Conservation (phyloP, 2,113 vertebrate species). For the Amblyopsis rosae region DNA sequence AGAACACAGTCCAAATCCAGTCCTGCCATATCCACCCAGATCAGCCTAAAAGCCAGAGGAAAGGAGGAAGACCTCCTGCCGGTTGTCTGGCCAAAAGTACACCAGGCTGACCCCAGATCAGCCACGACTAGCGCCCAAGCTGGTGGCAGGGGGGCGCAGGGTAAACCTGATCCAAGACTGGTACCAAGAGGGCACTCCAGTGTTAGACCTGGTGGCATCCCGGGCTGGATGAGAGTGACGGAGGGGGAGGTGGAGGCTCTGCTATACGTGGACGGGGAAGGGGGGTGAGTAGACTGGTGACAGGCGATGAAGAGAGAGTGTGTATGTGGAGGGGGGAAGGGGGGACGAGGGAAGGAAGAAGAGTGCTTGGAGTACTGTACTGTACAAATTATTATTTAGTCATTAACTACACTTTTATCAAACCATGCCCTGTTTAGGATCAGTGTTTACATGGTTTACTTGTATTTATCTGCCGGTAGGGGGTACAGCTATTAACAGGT, state of each 20-base stretch:
- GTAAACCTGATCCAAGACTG: constrained; percentile 9
- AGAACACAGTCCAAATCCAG: constrained; percentile 11
- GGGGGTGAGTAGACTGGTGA: constrained; percentile 63
- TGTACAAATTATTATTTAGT: background rate
- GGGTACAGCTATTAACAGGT: background rate
- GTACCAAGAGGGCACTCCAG: constrained; percentile 17
- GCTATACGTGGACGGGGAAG: constrained; percentile 72
- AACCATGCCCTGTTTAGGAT: no score
- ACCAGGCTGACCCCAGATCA: constrained; percentile 1
- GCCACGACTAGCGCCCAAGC: constrained; percentile 2
- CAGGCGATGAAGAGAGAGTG: background rate
- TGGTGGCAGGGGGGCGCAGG: background rate
- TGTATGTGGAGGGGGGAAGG: background rate
- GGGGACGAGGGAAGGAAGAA: constrained; percentile 28
- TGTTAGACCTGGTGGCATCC: constrained; percentile 40
- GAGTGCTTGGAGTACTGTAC: background rate
- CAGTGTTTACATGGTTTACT: no score
- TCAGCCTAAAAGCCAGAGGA: background rate
- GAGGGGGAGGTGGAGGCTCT: constrained; percentile 61
- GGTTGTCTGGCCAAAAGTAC: constrained; percentile 2
- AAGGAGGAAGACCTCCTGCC: background rate
- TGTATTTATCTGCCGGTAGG: background rate
- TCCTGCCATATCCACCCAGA: background rate
- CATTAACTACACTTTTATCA: no score
- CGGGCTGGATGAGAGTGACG: constrained; percentile 54